Evolutionary conservation across 2,888 invertebrate species (phyloP).

Genomic region (Chironomus tentans): DNA sequence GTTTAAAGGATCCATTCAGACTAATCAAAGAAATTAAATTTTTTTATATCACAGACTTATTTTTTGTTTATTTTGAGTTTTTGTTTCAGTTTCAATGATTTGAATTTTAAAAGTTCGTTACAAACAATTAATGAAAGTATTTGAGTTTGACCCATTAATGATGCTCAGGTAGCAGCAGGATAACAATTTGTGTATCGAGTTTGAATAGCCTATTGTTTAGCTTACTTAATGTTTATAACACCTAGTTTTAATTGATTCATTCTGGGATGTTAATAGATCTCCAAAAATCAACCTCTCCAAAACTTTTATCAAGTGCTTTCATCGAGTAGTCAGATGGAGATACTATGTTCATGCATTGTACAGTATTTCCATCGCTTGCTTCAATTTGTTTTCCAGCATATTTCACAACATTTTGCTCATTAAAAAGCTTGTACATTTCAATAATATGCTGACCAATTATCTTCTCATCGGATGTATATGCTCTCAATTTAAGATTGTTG

Average conservation of each 20-base stretch:
- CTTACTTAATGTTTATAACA: no score
- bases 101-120: no score
- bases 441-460: not conserved
- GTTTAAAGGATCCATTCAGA: not conserved
- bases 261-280: no score
- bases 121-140: no score
- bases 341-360: constrained; percentile 1
- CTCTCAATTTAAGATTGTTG: not conserved
- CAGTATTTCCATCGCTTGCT: not conserved
- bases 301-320: not conserved
- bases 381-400: not conserved
- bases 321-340: not conserved
- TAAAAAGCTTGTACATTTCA: not conserved
- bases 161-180: no score
- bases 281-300: constrained; percentile 11
- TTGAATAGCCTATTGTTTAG: no score
- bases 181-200: no score
- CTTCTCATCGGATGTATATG: constrained; percentile 4
- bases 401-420: not conserved
- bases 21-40: not conserved
- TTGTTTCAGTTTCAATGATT: no score
- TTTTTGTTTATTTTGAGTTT: no score
- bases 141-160: no score
- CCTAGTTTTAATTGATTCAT: no score
- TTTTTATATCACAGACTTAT: not conserved